Conservation (phyloP, 1,140 invertebrate species). For the Drosophila santomea region DNA sequence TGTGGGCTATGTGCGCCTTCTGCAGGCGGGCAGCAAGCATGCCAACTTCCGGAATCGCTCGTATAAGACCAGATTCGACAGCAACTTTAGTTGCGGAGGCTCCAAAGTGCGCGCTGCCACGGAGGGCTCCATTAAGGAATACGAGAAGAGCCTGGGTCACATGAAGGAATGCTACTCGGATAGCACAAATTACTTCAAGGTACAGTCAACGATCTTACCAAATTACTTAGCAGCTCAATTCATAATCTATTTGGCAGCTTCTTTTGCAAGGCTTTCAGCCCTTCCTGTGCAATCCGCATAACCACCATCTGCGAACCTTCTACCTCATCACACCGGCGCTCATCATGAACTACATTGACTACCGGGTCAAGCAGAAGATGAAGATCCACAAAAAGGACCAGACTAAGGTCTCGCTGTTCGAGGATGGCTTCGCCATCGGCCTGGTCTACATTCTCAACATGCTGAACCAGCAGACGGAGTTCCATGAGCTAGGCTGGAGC, state of each 20-base stretch:
- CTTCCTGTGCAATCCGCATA: conserved; percentile 93
- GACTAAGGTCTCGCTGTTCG: conserved; percentile 92
- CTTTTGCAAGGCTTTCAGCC: conserved; percentile 96
- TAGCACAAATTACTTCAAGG: conserved; percentile 97
- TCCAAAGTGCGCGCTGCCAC: conserved; percentile 78
- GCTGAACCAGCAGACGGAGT: conserved; percentile 90
- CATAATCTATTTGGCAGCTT: conserved; percentile 84
- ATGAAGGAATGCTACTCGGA: conserved; percentile 95
- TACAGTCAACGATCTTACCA: conserved; percentile 48
- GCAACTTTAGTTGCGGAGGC: conserved; percentile 86
- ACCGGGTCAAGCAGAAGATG: conserved; percentile 96
- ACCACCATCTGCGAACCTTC: conserved; percentile 96
- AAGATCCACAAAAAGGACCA: conserved; percentile 92
- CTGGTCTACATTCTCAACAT: conserved; percentile 90
- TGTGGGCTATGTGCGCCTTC: conserved; percentile 97
- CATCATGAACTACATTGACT: conserved; percentile 97
- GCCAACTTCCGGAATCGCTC: conserved; percentile 95
- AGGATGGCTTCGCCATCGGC: conserved; percentile 99
- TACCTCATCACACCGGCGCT: conserved; percentile 97
- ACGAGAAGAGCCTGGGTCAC: conserved; percentile 82
- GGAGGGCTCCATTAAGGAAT: conserved; percentile 75
- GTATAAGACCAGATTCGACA: conserved; percentile 94
- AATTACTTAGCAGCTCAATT: too few species aligned
- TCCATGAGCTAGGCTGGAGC: conserved; percentile 98
- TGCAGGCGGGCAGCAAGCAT: conserved; percentile 96